A percentile compares a stretch with the other conserved stretches of the same genome.
phyloP scores from a whole-genome alignment of 2,113 vertebrate species.

The Scytalopus superciliaris region DNA sequence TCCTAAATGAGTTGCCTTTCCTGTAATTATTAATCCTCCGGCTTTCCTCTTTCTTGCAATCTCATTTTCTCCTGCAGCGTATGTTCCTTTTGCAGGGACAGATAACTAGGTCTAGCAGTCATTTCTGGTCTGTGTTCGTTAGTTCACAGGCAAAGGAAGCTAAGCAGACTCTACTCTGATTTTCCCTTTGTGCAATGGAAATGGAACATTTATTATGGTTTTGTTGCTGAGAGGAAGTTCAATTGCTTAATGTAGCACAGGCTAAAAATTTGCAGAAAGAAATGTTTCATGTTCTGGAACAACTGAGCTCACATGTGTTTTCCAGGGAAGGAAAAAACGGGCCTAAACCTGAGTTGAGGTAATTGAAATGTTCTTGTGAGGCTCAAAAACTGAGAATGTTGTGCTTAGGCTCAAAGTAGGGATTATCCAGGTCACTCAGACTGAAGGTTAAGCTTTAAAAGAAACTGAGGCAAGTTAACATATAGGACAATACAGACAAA shows the following conservation, averaged over 20 bases:
- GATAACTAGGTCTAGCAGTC: constrained; percentile 36
- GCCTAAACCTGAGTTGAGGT: background rate
- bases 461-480: background rate
- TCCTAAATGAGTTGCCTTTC: constrained; percentile 42
- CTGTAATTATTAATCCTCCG: constrained; percentile 30
- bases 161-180: constrained; percentile 39
- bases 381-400: background rate
- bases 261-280: background rate
- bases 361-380: background rate
- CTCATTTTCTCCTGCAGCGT: constrained; percentile 40
- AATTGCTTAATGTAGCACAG: background rate
- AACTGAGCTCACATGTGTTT: background rate
- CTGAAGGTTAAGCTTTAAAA: background rate
- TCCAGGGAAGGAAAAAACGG: background rate
- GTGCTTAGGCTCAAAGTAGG: background rate
- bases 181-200: constrained; percentile 31
- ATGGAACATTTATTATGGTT: background rate
- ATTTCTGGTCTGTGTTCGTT: constrained; percentile 36
- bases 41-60: constrained; percentile 30
- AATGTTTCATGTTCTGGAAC: background rate
- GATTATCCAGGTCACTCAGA: background rate
- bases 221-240: background rate
- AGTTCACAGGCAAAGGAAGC: constrained; percentile 25
- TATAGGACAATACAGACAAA: background rate
- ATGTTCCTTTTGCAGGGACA: background rate